Conservation (phyloP, 2,888 invertebrate species). For the Cataglyphis rosenhaueri region DNA sequence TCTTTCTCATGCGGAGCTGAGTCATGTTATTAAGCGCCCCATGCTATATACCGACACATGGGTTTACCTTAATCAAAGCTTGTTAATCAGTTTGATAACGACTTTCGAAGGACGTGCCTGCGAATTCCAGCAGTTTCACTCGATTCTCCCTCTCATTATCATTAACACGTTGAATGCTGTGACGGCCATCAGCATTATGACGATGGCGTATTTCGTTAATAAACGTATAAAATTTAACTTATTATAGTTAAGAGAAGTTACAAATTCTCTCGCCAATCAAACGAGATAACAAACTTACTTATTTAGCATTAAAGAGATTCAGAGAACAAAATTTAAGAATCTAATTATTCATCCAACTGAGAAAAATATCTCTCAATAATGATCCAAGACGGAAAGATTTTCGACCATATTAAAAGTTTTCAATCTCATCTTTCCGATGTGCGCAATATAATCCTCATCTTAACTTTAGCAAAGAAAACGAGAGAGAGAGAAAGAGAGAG, state of each 20-base stretch:
- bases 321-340: background rate
- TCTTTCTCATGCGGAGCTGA: slow-evolving; percentile 45
- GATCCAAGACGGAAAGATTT: slow-evolving; percentile 27
- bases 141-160: slow-evolving; percentile 61
- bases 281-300: slow-evolving; percentile 1
- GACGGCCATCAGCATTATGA: slow-evolving; percentile 23
- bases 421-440: slow-evolving; percentile 12
- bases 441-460: slow-evolving; percentile 18
- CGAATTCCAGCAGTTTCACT: slow-evolving; percentile 64
- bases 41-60: slow-evolving; percentile 35
- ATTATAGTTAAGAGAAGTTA: background rate
- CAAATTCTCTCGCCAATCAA: background rate
- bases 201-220: slow-evolving; percentile 5
- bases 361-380: slow-evolving; percentile 26
- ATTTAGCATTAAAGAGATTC: background rate
- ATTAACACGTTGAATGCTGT: slow-evolving; percentile 58
- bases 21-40: slow-evolving; percentile 30
- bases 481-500: background rate
- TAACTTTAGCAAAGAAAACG: slow-evolving; percentile 7
- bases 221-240: slow-evolving; percentile 4
- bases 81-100: slow-evolving; percentile 77
- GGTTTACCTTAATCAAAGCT: slow-evolving; percentile 72
- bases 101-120: slow-evolving; percentile 69
- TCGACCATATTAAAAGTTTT: slow-evolving; percentile 26
- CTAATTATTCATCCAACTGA: background rate